phyloP scores from a whole-genome alignment of 1,140 invertebrate species.

The Cotesia vestalis region DNA sequence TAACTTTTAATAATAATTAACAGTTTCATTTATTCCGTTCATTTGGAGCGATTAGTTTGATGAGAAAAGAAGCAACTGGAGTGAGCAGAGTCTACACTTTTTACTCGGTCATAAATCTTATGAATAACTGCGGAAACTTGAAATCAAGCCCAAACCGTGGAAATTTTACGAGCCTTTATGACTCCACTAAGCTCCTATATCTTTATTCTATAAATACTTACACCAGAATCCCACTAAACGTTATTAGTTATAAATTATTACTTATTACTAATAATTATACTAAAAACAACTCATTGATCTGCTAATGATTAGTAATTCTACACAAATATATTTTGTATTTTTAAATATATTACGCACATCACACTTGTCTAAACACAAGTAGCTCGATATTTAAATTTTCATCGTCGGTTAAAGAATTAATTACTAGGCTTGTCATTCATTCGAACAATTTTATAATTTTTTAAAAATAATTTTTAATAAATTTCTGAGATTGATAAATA shows the following conservation, averaged over 20 bases:
- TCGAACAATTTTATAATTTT: no score
- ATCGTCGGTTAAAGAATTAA: no score
- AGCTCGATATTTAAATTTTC: no score
- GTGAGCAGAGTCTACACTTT: background rate
- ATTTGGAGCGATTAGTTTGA: background rate
- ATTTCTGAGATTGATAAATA: no score
- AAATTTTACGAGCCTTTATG: constrained; percentile 27
- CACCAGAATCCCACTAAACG: constrained; percentile 5
- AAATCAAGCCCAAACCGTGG: constrained; percentile 28
- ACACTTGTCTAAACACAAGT: background rate
- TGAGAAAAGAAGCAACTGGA: background rate
- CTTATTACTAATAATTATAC: background rate
- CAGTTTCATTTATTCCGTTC: background rate
- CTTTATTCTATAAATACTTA: background rate
- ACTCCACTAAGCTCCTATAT: background rate
- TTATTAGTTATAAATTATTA: no score
- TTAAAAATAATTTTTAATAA: no score
- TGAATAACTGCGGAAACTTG: constrained; percentile 29
- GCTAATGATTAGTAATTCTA: background rate
- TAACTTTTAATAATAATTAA: constrained; percentile 6
- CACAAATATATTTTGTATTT: background rate
- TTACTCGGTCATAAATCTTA: constrained; percentile 26
- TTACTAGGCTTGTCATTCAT: no score
- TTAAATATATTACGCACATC: background rate
- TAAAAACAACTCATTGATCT: background rate